Base-by-base conservation (phyloP, 64 coral and sea anemone genomes). In the Astreopora myriophthalma region DNA sequence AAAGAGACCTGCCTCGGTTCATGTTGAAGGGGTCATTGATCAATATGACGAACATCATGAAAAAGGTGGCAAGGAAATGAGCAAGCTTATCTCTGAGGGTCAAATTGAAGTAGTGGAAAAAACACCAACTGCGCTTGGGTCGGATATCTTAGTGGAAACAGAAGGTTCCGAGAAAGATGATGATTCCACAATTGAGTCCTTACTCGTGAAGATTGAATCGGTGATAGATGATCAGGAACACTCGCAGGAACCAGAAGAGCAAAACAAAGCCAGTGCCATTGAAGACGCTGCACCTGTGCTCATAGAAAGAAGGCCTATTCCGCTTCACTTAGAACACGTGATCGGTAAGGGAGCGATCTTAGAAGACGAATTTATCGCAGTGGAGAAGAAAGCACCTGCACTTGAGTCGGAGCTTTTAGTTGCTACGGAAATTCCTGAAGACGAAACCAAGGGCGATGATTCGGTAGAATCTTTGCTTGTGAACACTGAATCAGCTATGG, bases 181-280 rank as follows among this genome's bases (percentile, higher is more conserved):
- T 29, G 9, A 81, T 10, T 31, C 51, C 8, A 55, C 51, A 0
- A 60, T 14, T 20, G 79, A 83, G 61, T 80, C 76, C 1, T 80
- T 80, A 26, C 76, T 80, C 7, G 28, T 33, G 25, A 80, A 80
- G 9, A 60, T 80, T 58, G 48, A 80, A 80, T 58, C 76, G 0
- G 48, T 30, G 60, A 58, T 80, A 20, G 76, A 60, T 20, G 23
- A 32, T 26, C 2, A 70, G 6, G 1, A 70, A 31, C 8, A 14
- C 12, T 1, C 5, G 17, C 51, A 55, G 26, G 28, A 70, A 70
- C n/a, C 29, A 70, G 27, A 26, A 30, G 28, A 70, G 27, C 6
- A 20, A 16, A 7, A 29, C 30, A 26, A 64, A 64, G 23, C 61
- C 61, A 24, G 28, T 17, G 28, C 48, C 3, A 2, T 58, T 58